Conservation (phyloP, 2,888 invertebrate genomes). For the Crioceris asparagi region DNA sequence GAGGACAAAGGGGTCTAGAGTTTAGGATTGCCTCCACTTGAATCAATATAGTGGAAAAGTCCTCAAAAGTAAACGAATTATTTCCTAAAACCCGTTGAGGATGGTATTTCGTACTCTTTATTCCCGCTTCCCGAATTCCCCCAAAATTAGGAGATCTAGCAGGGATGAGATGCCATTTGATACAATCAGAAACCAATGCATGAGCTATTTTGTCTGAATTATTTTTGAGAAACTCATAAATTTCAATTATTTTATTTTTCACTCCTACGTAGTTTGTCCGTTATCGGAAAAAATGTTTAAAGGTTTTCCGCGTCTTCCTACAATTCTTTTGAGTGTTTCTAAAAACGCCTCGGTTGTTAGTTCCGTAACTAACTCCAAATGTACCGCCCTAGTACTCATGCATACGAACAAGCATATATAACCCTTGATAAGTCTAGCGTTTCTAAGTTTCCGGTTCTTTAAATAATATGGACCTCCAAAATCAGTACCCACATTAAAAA, state of each 20-base stretch:
- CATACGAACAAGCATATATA: slow-evolving; percentile 5
- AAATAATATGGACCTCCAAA: slow-evolving; percentile 4
- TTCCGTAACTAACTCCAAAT: slow-evolving; percentile 4
- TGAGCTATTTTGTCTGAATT: neutral
- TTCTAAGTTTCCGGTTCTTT: slow-evolving; percentile 2
- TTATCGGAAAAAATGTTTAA: slow-evolving; percentile 4
- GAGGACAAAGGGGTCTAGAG: slow-evolving; percentile 14
- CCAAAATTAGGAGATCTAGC: slow-evolving; percentile 17
- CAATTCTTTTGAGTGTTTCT: neutral
- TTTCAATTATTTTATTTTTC: neutral
- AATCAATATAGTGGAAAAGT: slow-evolving; percentile 10
- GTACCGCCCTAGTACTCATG: slow-evolving; percentile 3
- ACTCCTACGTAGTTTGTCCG: slow-evolving; percentile 1
- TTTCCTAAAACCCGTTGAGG: slow-evolving; percentile 7
- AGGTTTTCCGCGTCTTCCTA: slow-evolving; percentile 3
- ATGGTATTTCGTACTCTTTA: slow-evolving; percentile 11
- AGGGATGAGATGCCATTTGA: slow-evolving; percentile 22
- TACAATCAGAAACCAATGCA: slow-evolving; percentile 7
- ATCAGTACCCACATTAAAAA: slow-evolving; percentile 5
- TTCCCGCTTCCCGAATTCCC: slow-evolving; percentile 18
- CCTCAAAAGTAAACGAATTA: slow-evolving; percentile 14
- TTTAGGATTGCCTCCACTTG: slow-evolving; percentile 19
- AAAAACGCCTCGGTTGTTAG: slow-evolving; percentile 3
- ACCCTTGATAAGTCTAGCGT: slow-evolving; percentile 2
- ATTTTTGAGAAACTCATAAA: neutral